Evolutionary conservation across 1,140 invertebrate species (phyloP), one percentile per base, ranked within the genome.

Genomic region (Doryteuthis pealeii): DNA sequence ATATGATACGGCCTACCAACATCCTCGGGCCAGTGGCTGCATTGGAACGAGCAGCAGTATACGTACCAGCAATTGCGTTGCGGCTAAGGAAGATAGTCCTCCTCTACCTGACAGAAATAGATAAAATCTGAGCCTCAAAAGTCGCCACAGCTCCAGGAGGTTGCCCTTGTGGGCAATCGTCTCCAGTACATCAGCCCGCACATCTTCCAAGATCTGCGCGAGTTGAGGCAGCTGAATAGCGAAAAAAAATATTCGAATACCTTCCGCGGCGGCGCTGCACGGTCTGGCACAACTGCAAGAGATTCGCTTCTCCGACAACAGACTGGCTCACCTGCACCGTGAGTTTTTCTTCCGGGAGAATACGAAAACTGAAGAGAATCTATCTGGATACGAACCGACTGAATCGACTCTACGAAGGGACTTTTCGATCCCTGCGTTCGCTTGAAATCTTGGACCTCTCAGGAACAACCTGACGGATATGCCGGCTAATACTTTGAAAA

Each of bases 161-260:
- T 79, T 22, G 73, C 75, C 1, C 74, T 79, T 15, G 72, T 75
- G n/a, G 78, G 75, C 2, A 79, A 79, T 58, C 67, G 74, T 3
- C 66, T 79, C 15, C 28, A 74, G 14, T 73, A 70, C 28, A 35
- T 79, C 3, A 71, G 74, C 28, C 72, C 74, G 32, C 72, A 71
- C 33, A 65, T 74, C 14, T 78, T 79, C 43, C 28, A 68, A 32
- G 67, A 69, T 26, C 45, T 79, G 22, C 68, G 45, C 2, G 66
- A 45, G 18, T 62, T 79, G 6, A 62, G 76, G 30, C n/a, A 74
- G 33, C 72, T 79, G 22, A 73, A 74, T 31, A n/a, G 67, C 66
- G 49, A 78, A 79, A 18, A 79, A 79, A 43, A 76, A 76, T 65
- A 78, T 79, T 54, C 66, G 67, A 6, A 43, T 69, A 70, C 66